Conservation (phyloP, 2,797 vertebrate genomes). For the Eutrigla gurnardus region DNA sequence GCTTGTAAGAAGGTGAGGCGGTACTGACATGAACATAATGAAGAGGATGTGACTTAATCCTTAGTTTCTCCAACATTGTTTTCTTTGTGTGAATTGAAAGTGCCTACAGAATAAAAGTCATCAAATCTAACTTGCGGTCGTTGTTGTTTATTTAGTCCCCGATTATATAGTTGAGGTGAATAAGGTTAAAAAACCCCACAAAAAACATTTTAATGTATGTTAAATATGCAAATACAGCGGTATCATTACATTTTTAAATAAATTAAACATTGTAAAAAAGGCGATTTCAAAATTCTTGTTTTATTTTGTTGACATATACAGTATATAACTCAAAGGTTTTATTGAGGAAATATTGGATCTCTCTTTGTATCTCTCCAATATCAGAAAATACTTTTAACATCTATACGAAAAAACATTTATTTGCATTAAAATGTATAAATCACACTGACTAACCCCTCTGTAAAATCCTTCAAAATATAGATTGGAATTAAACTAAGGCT, state of each 20-base stretch:
- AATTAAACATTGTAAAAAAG: no score
- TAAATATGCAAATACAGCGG: no score
- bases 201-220: no score
- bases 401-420: background rate
- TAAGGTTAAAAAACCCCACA: no score
- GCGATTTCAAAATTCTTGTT: no score
- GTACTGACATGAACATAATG: constrained; percentile 17
- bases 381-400: background rate
- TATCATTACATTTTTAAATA: no score
- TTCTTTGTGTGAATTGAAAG: constrained; percentile 66
- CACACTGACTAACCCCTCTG: no score
- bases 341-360: background rate
- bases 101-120: constrained; percentile 63
- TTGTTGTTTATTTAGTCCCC: background rate
- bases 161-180: background rate
- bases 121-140: background rate
- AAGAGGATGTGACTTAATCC: constrained; percentile 42
- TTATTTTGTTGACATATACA: background rate
- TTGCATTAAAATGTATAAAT: no score
- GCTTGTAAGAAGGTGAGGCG: background rate
- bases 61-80: constrained; percentile 50
- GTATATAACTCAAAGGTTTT: background rate
- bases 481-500: no score
- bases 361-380: background rate
- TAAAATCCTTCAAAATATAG: no score